Evolutionary conservation across 2,113 vertebrate species (phyloP).

Genomic region (Melospiza georgiana): DNA sequence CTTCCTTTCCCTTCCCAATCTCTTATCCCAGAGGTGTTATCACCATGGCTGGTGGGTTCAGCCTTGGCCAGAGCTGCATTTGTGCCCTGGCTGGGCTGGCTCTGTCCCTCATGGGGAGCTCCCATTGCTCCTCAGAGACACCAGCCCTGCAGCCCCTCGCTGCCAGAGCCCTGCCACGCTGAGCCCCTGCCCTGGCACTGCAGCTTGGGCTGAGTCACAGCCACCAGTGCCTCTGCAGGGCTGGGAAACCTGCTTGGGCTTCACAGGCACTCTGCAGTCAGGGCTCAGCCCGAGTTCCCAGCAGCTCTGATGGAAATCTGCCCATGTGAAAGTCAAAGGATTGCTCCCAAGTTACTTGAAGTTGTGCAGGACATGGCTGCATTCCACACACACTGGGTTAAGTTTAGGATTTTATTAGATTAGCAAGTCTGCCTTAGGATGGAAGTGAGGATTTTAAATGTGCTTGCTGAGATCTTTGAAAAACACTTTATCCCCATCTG

Average conservation of each 20-base stretch:
- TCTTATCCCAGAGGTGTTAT: background rate
- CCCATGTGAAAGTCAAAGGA: background rate
- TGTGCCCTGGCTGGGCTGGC: background rate
- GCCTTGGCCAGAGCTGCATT: background rate
- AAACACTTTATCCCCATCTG: background rate
- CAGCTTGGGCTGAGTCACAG: background rate
- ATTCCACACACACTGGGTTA: background rate
- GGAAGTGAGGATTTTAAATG: background rate
- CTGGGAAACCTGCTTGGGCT: rapidly evolving
- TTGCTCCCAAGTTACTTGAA: background rate
- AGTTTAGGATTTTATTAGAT: background rate
- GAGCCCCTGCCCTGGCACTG: background rate
- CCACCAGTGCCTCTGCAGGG: background rate
- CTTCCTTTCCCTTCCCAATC: background rate
- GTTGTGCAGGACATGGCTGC: background rate
- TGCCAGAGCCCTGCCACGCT: background rate
- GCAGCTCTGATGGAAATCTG: background rate
- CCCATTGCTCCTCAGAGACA: background rate
- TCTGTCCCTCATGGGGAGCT: background rate
- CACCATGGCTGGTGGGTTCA: background rate
- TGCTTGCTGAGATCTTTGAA: background rate
- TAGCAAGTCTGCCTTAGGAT: background rate
- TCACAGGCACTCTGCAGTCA: background rate
- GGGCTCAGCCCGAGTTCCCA: background rate
- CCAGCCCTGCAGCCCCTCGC: background rate